phyloP scores from a whole-genome alignment of 2,113 vertebrate genomes.

The Cephalopholis sonnerati region DNA sequence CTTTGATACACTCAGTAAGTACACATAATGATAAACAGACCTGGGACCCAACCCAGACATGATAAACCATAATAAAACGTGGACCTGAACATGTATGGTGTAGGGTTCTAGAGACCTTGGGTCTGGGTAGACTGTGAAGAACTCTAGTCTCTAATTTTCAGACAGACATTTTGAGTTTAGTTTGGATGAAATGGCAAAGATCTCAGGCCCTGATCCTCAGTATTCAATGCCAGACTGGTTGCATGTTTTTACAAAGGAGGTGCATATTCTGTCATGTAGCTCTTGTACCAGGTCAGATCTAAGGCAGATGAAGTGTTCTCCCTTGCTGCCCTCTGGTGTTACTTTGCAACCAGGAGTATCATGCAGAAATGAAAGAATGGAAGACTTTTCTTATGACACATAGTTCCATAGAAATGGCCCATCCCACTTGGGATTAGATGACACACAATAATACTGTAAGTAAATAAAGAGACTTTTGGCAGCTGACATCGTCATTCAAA shows the following conservation, averaged over 20 bases:
- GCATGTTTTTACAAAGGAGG: not conserved
- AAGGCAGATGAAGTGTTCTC: not conserved
- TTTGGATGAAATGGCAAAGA: no score
- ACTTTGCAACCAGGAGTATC: not conserved
- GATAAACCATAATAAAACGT: no score
- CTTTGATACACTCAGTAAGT: no score
- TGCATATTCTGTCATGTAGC: not conserved
- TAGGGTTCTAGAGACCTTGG: no score
- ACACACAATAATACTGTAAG: not conserved
- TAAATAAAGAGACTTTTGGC: not conserved
- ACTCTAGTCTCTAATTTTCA: no score
- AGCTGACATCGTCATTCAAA: not conserved
- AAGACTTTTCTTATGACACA: not conserved
- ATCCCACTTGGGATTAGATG: not conserved
- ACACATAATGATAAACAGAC: no score
- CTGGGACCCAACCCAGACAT: no score
- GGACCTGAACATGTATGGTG: no score
- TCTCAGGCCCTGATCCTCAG: not conserved
- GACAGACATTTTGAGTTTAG: no score
- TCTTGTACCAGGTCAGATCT: not conserved
- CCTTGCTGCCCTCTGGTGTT: constrained; percentile 39
- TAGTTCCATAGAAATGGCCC: not conserved
- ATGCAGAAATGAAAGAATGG: not conserved
- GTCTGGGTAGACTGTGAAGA: no score
- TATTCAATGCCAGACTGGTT: not conserved